Percentiles rank a stretch among this genome's conserved stretches.
Conservation (phyloP, 2,113 vertebrate genomes). For the Sphyrna mokarran region DNA sequence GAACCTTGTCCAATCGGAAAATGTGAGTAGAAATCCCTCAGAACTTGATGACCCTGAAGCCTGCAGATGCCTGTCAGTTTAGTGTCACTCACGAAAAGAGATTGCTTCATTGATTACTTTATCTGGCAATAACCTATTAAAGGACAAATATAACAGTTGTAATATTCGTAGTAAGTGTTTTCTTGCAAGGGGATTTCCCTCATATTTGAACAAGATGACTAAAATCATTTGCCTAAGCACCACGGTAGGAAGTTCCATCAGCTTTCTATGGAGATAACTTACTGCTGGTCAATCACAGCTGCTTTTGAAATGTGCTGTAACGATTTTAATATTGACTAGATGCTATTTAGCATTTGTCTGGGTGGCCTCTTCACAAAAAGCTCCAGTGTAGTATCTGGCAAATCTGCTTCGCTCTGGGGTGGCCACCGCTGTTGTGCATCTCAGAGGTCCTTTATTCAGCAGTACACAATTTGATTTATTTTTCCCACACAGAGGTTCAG, state of each 20-base stretch:
- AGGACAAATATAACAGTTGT: not conserved
- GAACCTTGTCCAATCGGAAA: not conserved
- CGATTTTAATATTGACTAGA: not conserved
- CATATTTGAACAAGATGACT: not conserved
- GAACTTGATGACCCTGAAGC: not conserved
- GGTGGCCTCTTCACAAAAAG: conserved; percentile 2
- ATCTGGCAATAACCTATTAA: not conserved
- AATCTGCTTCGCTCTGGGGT: not conserved
- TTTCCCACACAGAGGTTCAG: not conserved
- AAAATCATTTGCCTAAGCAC: not conserved
- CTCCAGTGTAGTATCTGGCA: not conserved
- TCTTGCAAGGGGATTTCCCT: not conserved
- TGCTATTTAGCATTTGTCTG: not conserved
- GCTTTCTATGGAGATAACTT: not conserved
- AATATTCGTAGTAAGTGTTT: too few relatives aligned
- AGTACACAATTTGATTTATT: not conserved
- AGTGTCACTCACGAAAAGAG: not conserved
- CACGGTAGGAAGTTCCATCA: not conserved
- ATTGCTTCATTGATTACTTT: not conserved
- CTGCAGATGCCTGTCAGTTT: not conserved
- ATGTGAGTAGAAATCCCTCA: not conserved
- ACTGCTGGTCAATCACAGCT: conserved; percentile 2
- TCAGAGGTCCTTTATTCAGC: not conserved
- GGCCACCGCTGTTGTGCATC: not conserved
- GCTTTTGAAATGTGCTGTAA: not conserved